These are phyloP conservation scores for Eupithecia exiguata DNA, from an alignment of 2,888 invertebrate species.

Conservation along the genomic window DNA sequence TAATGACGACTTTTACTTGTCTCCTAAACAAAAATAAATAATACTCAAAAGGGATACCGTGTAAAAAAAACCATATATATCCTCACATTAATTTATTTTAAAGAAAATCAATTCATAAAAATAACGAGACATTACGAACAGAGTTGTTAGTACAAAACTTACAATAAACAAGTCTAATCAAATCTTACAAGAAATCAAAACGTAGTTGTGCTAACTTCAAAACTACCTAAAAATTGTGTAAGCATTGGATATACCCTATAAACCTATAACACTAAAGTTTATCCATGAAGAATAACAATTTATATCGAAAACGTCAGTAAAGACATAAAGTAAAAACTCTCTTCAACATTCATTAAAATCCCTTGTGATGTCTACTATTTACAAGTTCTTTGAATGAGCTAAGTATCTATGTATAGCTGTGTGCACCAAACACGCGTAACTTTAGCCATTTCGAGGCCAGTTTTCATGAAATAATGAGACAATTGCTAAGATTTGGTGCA, in stretches of 20 bases:
- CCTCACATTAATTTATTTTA: constrained; percentile 75
- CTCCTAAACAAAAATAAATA: background rate
- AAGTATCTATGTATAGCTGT: constrained; percentile 6
- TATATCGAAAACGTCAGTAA: constrained; percentile 69
- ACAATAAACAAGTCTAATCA: constrained; percentile 70
- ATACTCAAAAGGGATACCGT: background rate
- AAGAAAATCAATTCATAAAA: constrained; percentile 80
- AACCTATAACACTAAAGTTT: constrained; percentile 50
- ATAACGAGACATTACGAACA: constrained; percentile 71
- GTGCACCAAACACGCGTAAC: constrained; percentile 13
- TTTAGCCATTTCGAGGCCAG: background rate
- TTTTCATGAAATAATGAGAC: background rate
- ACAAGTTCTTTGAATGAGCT: constrained; percentile 60
- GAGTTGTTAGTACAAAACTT: constrained; percentile 68
- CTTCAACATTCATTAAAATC: constrained; percentile 53
- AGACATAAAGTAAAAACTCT: constrained; percentile 63
- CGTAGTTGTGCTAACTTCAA: constrained; percentile 52
- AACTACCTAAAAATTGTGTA: constrained; percentile 55
- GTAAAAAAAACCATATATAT: constrained; percentile 44
- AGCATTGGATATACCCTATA: constrained; percentile 56
- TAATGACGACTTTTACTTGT: background rate
- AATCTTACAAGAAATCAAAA: constrained; percentile 66
- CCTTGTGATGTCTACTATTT: constrained; percentile 75
- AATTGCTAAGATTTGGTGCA: constrained; percentile 14
- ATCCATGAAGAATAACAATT: constrained; percentile 63